Percentiles rank a stretch among this genome's conserved stretches.
Conservation (phyloP, 2,113 vertebrate genomes). For the Coptodon bakossiorum region DNA sequence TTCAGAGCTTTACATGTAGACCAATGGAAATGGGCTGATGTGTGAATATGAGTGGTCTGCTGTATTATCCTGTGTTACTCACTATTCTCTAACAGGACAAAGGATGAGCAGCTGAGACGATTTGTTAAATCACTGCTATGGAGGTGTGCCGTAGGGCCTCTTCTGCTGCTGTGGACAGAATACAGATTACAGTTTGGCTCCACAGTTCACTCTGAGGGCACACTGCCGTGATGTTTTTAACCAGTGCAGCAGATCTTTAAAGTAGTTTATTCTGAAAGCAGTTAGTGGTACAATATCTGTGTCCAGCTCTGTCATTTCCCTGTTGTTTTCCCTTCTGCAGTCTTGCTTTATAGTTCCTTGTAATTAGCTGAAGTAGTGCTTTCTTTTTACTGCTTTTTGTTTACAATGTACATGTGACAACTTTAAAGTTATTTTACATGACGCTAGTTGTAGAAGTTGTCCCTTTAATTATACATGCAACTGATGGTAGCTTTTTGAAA, state of each 20-base stretch:
- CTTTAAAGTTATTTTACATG: neutral
- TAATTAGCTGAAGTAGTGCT: neutral
- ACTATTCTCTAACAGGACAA: neutral
- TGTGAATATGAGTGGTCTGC: neutral
- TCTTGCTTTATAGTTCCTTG: neutral
- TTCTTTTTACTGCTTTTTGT: neutral
- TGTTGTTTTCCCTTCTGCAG: neutral
- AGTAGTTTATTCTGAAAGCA: neutral
- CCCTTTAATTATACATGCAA: neutral
- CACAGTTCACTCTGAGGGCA: conserved; percentile 12
- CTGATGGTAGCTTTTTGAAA: neutral
- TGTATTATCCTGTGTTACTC: neutral
- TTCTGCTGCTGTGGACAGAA: conserved; percentile 2
- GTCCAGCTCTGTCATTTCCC: neutral
- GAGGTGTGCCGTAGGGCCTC: neutral
- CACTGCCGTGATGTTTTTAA: neutral
- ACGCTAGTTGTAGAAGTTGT: neutral
- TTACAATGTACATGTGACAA: neutral
- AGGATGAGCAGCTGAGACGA: neutral
- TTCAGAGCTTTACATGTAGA: neutral
- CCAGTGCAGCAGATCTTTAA: neutral
- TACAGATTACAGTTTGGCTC: neutral
- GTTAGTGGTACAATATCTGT: neutral
- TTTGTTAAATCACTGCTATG: neutral
- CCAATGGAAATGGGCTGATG: conserved; percentile 5